Evolutionary conservation across 2,113 vertebrate genomes (phyloP).

Genomic region (Coryphaenoides rupestris): DNA sequence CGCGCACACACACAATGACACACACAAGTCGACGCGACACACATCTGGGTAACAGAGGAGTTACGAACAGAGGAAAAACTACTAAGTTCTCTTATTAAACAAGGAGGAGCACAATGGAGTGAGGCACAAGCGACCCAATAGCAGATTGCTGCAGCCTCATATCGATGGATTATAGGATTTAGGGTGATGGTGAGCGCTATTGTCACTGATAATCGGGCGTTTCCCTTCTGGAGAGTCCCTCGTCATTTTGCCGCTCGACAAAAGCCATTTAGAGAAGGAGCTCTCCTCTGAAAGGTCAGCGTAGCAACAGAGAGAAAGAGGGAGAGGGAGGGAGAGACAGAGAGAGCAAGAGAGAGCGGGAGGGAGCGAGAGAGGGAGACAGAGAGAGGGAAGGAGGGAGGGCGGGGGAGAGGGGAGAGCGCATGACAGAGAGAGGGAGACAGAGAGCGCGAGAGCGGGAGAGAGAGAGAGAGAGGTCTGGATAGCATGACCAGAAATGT

Average conservation of each 20-base stretch:
- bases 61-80: too few species aligned
- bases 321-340: neutral
- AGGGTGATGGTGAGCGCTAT: neutral
- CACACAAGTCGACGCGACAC: neutral
- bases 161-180: neutral
- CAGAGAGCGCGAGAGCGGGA: too few species aligned
- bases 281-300: neutral
- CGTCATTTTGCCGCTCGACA: neutral
- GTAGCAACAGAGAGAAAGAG: neutral
- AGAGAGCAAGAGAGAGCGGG: neutral
- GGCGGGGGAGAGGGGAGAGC: too few species aligned
- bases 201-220: neutral
- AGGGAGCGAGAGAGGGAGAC: neutral
- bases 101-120: neutral
- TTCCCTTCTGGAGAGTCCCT: neutral
- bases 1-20: neutral
- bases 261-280: neutral
- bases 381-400: neutral
- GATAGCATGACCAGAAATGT: neutral
- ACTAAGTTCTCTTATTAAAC: too few species aligned
- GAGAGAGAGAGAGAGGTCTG: neutral
- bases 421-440: too few species aligned
- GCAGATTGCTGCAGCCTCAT: neutral
- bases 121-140: neutral
- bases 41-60: too few species aligned